Percentiles rank a stretch among this genome's conserved stretches.
These are phyloP conservation scores for Struthio camelus DNA, from an alignment of 2,113 vertebrate genomes.

Conservation along the genomic window DNA sequence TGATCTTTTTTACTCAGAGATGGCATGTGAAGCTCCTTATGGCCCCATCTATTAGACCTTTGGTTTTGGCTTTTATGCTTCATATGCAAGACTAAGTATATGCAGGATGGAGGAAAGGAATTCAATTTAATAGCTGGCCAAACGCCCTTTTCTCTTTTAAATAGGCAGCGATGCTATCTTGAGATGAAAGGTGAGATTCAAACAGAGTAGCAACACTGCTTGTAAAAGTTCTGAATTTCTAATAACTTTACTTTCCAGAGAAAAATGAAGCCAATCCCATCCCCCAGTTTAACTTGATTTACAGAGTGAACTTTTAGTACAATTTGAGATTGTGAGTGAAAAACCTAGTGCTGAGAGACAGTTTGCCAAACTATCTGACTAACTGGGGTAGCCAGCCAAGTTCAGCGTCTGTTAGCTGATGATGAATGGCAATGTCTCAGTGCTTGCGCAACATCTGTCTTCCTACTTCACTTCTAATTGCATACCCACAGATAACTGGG, in stretches of 20 bases:
- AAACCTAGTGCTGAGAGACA: constrained; percentile 38
- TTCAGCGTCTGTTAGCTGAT: constrained; percentile 37
- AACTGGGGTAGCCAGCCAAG: constrained; percentile 15
- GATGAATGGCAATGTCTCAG: constrained; percentile 24
- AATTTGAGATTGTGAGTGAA: constrained; percentile 19
- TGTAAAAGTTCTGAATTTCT: constrained; percentile 35
- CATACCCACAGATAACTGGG: neutral
- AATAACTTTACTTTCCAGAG: neutral
- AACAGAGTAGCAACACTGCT: neutral
- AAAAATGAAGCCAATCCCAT: neutral
- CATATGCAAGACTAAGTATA: neutral
- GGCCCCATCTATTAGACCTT: constrained; percentile 8
- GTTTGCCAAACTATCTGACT: constrained; percentile 37
- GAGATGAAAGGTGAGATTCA: constrained; percentile 35
- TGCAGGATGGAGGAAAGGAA: constrained; percentile 8
- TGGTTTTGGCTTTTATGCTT: neutral
- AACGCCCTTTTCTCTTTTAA: constrained; percentile 38
- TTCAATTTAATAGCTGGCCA: constrained; percentile 9
- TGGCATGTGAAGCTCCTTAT: neutral
- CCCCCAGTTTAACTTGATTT: neutral
- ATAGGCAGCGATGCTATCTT: neutral
- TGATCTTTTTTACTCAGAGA: constrained; percentile 4
- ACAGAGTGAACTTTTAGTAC: neutral
- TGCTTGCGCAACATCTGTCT: constrained; percentile 55
- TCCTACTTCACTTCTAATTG: constrained; percentile 30